Conservation (phyloP, 1,140 invertebrate genomes). For the Rhyacophila brunnea region DNA sequence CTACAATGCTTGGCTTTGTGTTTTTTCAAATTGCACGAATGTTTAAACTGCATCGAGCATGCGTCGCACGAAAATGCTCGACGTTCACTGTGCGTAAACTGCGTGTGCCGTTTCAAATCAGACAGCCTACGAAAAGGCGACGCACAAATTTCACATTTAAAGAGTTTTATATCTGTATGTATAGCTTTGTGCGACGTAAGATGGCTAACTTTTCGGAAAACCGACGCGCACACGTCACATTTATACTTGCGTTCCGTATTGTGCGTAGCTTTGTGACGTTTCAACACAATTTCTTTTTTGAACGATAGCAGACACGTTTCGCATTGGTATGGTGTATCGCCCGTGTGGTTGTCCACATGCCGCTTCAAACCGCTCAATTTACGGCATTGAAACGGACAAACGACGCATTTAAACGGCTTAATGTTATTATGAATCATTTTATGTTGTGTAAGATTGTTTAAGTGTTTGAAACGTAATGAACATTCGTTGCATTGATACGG, state of each 20-base stretch:
- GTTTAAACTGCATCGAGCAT: not conserved
- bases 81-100: not conserved
- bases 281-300: too few relatives aligned
- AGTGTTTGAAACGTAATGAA: too few relatives aligned
- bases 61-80: not conserved
- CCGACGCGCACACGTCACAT: not conserved
- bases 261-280: not conserved
- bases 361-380: not conserved
- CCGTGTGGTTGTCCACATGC: not conserved
- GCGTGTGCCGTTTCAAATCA: not conserved
- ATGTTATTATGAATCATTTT: too few relatives aligned
- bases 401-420: too few relatives aligned
- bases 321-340: too few relatives aligned
- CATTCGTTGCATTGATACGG: not conserved
- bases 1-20: not conserved
- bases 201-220: not conserved
- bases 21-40: not conserved
- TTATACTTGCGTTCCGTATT: not conserved
- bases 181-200: not conserved
- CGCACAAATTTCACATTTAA: not conserved
- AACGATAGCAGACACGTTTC: too few relatives aligned
- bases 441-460: too few relatives aligned
- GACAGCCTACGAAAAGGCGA: not conserved
- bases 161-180: not conserved
- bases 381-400: not conserved